These are phyloP conservation scores for Bergia puertoricense DNA, from an alignment of 92 coral and sea anemone species.

Conservation along the genomic window DNA sequence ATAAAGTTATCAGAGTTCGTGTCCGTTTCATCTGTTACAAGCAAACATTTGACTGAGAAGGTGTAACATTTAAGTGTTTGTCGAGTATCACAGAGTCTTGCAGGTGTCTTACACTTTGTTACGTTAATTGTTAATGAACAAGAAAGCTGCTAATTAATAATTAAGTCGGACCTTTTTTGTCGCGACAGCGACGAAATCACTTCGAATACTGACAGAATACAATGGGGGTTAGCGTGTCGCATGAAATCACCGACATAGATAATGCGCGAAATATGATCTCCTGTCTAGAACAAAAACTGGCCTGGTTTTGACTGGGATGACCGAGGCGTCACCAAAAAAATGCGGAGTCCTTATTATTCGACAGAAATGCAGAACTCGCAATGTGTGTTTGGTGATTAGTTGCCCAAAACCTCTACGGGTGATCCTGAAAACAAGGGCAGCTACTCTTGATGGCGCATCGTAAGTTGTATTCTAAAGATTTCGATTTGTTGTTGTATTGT, in stretches of 20 bases:
- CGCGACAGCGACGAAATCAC: not conserved
- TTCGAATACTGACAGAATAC: not conserved
- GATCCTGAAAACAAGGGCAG: constrained; percentile 25
- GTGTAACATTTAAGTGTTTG: not conserved
- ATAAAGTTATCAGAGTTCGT: not conserved
- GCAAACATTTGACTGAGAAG: not conserved
- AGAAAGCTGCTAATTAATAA: constrained; percentile 4
- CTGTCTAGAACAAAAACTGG: not conserved
- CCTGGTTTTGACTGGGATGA: constrained; percentile 20
- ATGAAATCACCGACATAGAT: not conserved
- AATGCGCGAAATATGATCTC: not conserved
- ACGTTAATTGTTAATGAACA: constrained; percentile 23
- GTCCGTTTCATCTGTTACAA: not conserved
- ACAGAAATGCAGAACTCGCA: constrained; percentile 32
- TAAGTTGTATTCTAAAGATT: constrained; percentile 5
- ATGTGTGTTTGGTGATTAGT: constrained; percentile 17
- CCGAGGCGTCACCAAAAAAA: constrained; percentile 7
- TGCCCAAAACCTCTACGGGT: constrained; percentile 28
- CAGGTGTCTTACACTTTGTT: constrained; percentile 19
- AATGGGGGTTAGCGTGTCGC: not conserved
- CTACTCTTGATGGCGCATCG: constrained; percentile 7
- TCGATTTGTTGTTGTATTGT: not conserved
- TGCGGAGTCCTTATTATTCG: constrained; percentile 26
- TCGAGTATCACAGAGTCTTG: not conserved
- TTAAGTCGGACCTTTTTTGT: constrained; percentile 16